These are phyloP conservation scores for Craseonycteris thonglongyai DNA, from an alignment of 2,113 vertebrate species.

Conservation along the genomic window DNA sequence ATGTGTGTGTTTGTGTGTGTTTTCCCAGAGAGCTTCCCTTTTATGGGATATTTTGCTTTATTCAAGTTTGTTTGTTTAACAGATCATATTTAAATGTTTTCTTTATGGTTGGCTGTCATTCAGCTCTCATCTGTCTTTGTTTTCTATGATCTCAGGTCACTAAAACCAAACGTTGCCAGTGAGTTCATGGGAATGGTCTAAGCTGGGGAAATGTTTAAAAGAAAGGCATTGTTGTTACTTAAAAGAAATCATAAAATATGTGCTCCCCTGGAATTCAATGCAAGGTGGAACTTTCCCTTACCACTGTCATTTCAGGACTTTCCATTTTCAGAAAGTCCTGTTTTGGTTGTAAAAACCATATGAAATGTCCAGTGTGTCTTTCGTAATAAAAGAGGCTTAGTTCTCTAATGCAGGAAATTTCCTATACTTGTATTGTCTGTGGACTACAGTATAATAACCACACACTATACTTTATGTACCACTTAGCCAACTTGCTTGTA, in stretches of 20 bases:
- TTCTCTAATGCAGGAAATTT: background rate
- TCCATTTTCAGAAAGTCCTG: background rate
- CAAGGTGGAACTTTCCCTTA: no score
- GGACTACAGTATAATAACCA: slow-evolving; percentile 8
- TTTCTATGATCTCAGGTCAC: background rate
- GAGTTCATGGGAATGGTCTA: background rate
- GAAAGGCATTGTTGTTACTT: background rate
- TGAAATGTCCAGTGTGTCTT: background rate
- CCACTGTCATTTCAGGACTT: background rate
- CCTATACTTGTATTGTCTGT: background rate
- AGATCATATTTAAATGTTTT: background rate
- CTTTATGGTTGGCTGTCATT: background rate
- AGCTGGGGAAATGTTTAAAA: background rate
- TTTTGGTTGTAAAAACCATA: slow-evolving; percentile 6
- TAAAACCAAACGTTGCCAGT: background rate
- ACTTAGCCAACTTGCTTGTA: background rate
- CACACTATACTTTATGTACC: background rate
- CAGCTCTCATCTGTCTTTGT: background rate
- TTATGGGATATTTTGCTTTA: background rate
- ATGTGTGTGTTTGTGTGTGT: background rate
- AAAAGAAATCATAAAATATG: background rate
- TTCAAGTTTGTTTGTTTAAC: background rate
- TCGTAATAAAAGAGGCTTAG: background rate
- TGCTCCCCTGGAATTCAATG: background rate
- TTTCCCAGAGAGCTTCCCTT: background rate